Base-by-base conservation (phyloP, 2,888 invertebrate species). In the Ormyrus rosae region DNA sequence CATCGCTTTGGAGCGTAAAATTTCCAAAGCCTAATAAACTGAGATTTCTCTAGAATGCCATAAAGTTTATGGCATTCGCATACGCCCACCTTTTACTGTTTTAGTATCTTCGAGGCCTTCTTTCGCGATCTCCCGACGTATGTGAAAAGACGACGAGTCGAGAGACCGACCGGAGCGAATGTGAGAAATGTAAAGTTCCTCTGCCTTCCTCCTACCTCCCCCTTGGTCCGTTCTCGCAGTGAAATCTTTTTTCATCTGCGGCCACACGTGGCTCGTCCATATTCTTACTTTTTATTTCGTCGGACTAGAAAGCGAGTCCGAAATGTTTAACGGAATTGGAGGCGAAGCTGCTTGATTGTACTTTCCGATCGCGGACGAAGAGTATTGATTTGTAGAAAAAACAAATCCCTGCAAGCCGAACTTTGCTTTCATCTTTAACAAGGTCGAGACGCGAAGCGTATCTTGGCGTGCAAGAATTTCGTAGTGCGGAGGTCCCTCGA, bases 11-110 rank as follows among this genome's bases (percentile, higher is more conserved):
- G 19, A 8, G 19, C 70, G 58, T 77, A 77, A 77, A 77, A 71
- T 71, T 76, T 67, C 53, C 13, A 19, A 53, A 63, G 78, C 68
- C 72, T 78, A 78, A 78, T 78, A 78, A 78, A 73, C 68, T 55
- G 72, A 55, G 68, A 72, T 68, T 78, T 71, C 72, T 61, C 53
- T 34, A 46, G 67, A 67, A 72, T 10, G 67, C 56, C 72, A 73
- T 78, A 78, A 78, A 73, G 46, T 78, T 78, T 68, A 72, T 45
- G 70, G 51, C 72, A 55, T 67, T 72, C 72, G 60, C 78, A 65
- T 65, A 46, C 65, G 70, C 56, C 45, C 56, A 67, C 48, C 65
- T 64, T 65, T 71, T 56, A 70, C 65, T 60, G 65, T 75, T 60
- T 58, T 53, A 68, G 61, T 61, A 19, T 64, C 53, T 74, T 67